phyloP scores from a whole-genome alignment of 2,888 invertebrate species.

The Ichneumoninae sp. region DNA sequence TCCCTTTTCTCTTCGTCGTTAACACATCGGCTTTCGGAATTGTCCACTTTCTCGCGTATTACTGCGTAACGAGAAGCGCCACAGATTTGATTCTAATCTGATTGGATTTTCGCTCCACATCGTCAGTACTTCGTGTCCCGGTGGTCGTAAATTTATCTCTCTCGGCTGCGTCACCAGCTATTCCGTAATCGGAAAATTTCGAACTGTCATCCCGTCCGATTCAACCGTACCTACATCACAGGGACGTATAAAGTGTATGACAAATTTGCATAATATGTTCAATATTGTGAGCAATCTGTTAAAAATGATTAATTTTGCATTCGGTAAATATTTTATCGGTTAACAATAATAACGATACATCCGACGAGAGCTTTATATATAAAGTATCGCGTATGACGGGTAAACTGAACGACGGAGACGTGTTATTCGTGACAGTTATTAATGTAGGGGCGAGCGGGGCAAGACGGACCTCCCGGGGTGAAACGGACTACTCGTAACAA shows the following conservation, averaged over 20 bases:
- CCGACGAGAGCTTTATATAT: not conserved
- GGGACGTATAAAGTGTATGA: not conserved
- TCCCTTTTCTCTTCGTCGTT: slow-evolving; percentile 11
- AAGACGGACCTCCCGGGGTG: not conserved
- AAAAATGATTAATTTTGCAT: not conserved
- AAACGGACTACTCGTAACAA: not conserved
- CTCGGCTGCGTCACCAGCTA: slow-evolving; percentile 5
- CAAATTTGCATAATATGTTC: not conserved
- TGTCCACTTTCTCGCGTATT: not conserved
- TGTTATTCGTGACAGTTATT: not conserved
- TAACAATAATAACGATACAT: not conserved
- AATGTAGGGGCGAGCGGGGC: not conserved
- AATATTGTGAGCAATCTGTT: not conserved
- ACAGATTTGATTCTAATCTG: slow-evolving; percentile 55
- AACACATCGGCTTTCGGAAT: not conserved
- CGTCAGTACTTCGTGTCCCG: slow-evolving; percentile 5
- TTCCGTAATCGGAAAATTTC: slow-evolving; percentile 12
- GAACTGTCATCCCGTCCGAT: not conserved
- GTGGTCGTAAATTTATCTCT: slow-evolving; percentile 29
- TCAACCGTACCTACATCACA: not conserved
- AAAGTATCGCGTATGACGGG: not conserved
- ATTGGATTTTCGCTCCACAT: slow-evolving; percentile 35
- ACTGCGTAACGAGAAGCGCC: slow-evolving; percentile 1
- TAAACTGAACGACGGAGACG: not conserved
- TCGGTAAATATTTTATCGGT: not conserved